Base-by-base conservation (phyloP, 2,888 invertebrate species). In the Rapana venosa region DNA sequence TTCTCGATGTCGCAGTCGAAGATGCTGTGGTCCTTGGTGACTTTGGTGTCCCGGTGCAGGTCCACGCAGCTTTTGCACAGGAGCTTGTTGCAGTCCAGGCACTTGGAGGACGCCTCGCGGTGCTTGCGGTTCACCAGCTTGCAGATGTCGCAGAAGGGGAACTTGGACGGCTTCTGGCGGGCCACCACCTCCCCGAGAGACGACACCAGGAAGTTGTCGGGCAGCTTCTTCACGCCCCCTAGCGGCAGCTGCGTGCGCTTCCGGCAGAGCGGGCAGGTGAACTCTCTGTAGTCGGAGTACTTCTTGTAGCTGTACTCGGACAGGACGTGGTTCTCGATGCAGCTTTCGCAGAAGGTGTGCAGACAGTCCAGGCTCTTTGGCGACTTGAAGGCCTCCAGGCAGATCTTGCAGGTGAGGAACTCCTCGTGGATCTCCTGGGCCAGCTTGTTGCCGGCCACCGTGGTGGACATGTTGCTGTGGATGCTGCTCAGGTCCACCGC, bases 1-100 rank as follows among this genome's bases (percentile, higher is more conserved):
- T 96, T 96, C 93, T 96, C 96, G 83, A 96, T 96, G 91, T 96
- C 96, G 26, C 96, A 94, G 91, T 96, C 96, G 92, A 96, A 96
- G 91, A 96, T 94, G 88, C 95, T 95, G 93, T 96, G 96, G 89
- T 94, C 93, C 91, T 94, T 95, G 13, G 96, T 96, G 58, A 96
- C 96, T 92, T 96, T 96, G 70, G 96, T 96, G 35, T 95, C 95
- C 89, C 93, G 94, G 92, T 96, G 96, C 90, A 95, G 91, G 70
- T 95, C 95, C 17, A 96, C 96, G 91, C 96, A 96, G 47, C 93
- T 90, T 88, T 95, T 95, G 91, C 96, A 96, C 70, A 96, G 93
- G 87, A 96, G 93, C 92, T 96, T 96, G 93, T 96, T 96, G 91
- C 96, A 96, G 92, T 96, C 96, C 81, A 96, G 93, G 91, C 96